Conservation (phyloP, 2,797 vertebrate species). For the Synaphobranchus kaupii region DNA sequence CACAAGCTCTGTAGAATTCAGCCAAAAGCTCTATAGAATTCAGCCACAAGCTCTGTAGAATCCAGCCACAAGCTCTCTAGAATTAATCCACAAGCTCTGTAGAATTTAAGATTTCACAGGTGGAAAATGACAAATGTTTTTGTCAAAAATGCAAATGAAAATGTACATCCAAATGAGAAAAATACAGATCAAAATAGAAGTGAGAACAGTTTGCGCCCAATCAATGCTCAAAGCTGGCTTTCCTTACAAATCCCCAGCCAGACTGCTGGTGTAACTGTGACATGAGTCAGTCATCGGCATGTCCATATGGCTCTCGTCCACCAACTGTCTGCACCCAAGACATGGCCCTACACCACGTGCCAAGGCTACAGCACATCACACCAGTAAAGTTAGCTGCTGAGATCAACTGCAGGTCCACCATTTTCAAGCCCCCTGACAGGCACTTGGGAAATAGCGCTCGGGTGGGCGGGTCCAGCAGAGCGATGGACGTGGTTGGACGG, state of each 20-base stretch:
- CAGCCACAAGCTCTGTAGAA: not conserved
- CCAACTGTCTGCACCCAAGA: constrained; percentile 33
- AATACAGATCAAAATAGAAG: constrained; percentile 27
- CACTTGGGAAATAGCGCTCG: not conserved
- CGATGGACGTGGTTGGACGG: not conserved
- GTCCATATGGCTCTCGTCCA: constrained; percentile 35
- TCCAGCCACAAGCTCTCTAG: not conserved
- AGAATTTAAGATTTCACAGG: not conserved
- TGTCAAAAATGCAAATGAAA: constrained; percentile 23
- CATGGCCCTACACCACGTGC: constrained; percentile 19
- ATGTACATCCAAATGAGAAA: constrained; percentile 35
- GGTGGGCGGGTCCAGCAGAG: not conserved
- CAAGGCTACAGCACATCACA: constrained; percentile 22
- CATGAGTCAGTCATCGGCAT: constrained; percentile 34
- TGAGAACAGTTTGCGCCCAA: constrained; percentile 27
- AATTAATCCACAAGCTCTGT: not conserved
- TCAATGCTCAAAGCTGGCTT: constrained; percentile 22
- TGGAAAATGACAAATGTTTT: constrained; percentile 14
- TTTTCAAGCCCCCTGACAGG: not conserved
- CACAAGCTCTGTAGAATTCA: not conserved
- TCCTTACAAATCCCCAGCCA: constrained; percentile 24
- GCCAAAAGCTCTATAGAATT: not conserved
- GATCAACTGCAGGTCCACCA: not conserved
- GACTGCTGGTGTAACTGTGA: constrained; percentile 28
- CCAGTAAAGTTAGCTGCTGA: constrained; percentile 4